phyloP scores from a whole-genome alignment of 1,140 invertebrate genomes.

The Sycobia sp. region DNA sequence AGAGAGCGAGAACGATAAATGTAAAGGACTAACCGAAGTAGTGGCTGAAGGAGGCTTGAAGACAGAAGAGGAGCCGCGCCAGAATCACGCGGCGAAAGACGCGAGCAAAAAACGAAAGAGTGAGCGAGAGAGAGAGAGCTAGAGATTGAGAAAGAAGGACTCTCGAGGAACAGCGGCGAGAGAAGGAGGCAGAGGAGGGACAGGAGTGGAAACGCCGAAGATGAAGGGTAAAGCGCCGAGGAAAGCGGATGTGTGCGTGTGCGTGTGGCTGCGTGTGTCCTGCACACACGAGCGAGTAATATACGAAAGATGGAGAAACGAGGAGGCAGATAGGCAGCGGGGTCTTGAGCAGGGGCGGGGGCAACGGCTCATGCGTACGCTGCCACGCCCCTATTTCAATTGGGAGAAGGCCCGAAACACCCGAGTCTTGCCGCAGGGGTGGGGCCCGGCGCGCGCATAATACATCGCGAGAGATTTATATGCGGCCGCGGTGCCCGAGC shows the following conservation, averaged over 20 bases:
- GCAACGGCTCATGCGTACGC: constrained; percentile 36
- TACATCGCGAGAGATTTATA: constrained; percentile 36
- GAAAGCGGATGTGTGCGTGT: no score
- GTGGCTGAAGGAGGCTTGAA: no score
- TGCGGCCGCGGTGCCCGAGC: constrained; percentile 30
- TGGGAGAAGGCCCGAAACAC: constrained; percentile 50
- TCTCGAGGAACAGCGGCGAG: neutral
- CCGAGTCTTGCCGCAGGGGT: no score
- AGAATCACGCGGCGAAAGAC: neutral
- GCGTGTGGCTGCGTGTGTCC: no score
- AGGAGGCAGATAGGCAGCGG: constrained; percentile 28
- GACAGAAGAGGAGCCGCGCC: no score
- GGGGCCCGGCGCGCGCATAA: no score
- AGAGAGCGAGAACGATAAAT: no score
- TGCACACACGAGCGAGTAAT: no score
- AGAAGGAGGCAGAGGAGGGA: constrained; percentile 6
- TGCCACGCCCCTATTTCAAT: constrained; percentile 56
- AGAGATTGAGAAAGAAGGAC: neutral
- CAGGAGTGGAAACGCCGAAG: constrained; percentile 24
- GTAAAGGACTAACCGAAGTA: no score
- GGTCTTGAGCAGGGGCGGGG: constrained; percentile 27
- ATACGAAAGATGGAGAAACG: constrained; percentile 19
- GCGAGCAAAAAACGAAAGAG: neutral
- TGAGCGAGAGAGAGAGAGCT: neutral
- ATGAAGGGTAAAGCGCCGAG: constrained; percentile 26